Base-by-base conservation (phyloP, 2,888 invertebrate species). In the Dastarcus helophoroides region DNA sequence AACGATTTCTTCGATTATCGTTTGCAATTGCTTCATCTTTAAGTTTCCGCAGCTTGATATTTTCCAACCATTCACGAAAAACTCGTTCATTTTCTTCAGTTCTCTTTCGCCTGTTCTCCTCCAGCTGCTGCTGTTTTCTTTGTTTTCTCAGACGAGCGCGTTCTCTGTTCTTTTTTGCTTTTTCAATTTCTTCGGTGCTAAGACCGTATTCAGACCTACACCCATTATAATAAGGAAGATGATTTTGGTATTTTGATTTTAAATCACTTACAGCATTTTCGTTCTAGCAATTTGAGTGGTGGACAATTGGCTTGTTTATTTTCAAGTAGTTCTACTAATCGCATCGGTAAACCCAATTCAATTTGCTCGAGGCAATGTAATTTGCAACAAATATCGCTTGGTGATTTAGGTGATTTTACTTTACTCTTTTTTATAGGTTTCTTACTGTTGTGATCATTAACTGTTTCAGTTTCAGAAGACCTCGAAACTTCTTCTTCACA, bases 201-300 rank as follows among this genome's bases (percentile, higher is more conserved):
- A 70, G 43, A 0, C 70, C 70, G 39, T 70, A 70, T 46, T 69
- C 68, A 1, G 70, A 69, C 35, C 64, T 50, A 33, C 62, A 60
- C 3, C 70, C 70, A 2, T 63, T 64, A 35, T 70, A 69, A 19
- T 58, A 53, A 3, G 70, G 69, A 14, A 70, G 42, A 37, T n/a
- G n/a, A 62, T 63, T 23, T 54, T 51, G 14, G 47, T 41, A 32
- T 41, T 46, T 43, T 57, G 56, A 21, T 52, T 42, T 13, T 62
- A 62, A 36, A 62, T 59, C 40, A 65, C 63, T 55, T 52, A 37
- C 62, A 62, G 35, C 61, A 61, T 41, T 55, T 51, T 29, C 58
- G 41, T 33, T 51, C 47, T 24, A 51, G 48, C n/a, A 61, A 37
- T 35, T 58, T 58, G 17, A 61, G 43, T 4, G 55, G 48, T 2